Percentiles rank a stretch among this genome's conserved stretches.
These are phyloP conservation scores for Cryptus armator DNA, from an alignment of 2,888 invertebrate genomes.

Conservation along the genomic window DNA sequence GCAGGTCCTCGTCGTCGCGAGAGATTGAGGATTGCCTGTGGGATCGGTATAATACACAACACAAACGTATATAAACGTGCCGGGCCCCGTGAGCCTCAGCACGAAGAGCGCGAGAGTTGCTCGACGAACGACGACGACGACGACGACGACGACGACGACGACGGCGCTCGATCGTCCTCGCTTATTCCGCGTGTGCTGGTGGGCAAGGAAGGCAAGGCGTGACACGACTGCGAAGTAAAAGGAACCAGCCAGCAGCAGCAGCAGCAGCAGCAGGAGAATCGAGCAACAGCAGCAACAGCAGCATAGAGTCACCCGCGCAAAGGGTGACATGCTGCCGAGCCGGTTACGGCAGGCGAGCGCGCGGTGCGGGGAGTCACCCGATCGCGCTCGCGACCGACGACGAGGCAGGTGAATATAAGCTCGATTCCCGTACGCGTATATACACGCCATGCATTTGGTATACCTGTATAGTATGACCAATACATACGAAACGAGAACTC, in stretches of 20 bases:
- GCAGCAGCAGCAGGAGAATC: slow-evolving; percentile 34
- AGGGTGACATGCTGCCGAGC: slow-evolving; percentile 85
- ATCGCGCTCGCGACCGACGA: slow-evolving; percentile 71
- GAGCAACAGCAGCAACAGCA: slow-evolving; percentile 55
- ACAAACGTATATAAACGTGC: slow-evolving; percentile 28
- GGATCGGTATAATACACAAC: slow-evolving; percentile 48
- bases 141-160: slow-evolving; percentile 61
- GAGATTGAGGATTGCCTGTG: slow-evolving; percentile 44
- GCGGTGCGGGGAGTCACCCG: slow-evolving; percentile 70
- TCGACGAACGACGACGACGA: slow-evolving; percentile 61
- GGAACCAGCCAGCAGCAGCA: slow-evolving; percentile 79
- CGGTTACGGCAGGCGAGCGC: slow-evolving; percentile 79
- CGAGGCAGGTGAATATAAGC: slow-evolving; percentile 84
- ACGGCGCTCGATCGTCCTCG: slow-evolving; percentile 62
- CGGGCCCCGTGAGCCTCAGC: slow-evolving; percentile 54
- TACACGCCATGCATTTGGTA: slow-evolving; percentile 29
- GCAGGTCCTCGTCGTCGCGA: slow-evolving; percentile 56
- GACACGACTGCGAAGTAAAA: slow-evolving; percentile 84
- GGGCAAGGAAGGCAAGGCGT: slow-evolving; percentile 82
- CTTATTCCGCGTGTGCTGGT: slow-evolving; percentile 73
- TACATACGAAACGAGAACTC: slow-evolving; percentile 33
- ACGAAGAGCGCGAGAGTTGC: slow-evolving; percentile 39
- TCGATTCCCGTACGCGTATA: slow-evolving; percentile 63
- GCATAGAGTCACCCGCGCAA: slow-evolving; percentile 84
- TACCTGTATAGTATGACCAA: slow-evolving; percentile 31